phyloP scores from a whole-genome alignment of 2,888 invertebrate species.

The Geophilus truncorum region DNA sequence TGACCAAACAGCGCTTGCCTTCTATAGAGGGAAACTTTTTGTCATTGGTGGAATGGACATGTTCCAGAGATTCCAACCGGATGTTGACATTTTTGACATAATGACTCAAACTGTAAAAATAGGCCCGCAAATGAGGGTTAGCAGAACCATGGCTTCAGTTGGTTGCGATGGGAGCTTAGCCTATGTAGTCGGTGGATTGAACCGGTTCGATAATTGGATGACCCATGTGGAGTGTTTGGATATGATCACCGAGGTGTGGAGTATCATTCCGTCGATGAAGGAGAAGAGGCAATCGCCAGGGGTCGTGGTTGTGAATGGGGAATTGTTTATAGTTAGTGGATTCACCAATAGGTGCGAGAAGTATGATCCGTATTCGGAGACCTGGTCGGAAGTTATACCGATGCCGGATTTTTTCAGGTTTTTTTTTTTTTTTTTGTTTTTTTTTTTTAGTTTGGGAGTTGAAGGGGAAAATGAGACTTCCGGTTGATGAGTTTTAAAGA shows the following conservation, averaged over 20 bases:
- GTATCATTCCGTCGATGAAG: neutral
- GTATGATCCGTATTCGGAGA: neutral
- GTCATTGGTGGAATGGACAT: neutral
- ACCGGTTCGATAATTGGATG: neutral
- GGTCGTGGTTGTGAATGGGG: neutral
- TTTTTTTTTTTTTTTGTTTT: no score
- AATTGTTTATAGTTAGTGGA: neutral
- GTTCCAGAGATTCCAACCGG: neutral
- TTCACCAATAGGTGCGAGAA: conserved; percentile 15
- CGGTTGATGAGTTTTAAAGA: no score
- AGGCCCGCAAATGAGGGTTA: neutral
- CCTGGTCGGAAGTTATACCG: neutral
- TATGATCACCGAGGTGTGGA: neutral
- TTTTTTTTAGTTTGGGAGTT: no score
- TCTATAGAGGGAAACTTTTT: neutral
- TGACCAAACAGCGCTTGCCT: neutral
- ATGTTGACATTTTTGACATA: neutral
- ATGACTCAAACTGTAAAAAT: neutral
- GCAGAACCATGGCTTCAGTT: neutral
- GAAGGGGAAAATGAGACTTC: no score
- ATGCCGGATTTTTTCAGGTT: neutral
- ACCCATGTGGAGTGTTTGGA: conserved; percentile 25
- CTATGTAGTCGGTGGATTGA: neutral
- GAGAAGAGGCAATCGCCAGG: neutral
- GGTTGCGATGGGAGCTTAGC: neutral